phyloP scores from a whole-genome alignment of 2,797 vertebrate genomes.

The Sebastes itinus region DNA sequence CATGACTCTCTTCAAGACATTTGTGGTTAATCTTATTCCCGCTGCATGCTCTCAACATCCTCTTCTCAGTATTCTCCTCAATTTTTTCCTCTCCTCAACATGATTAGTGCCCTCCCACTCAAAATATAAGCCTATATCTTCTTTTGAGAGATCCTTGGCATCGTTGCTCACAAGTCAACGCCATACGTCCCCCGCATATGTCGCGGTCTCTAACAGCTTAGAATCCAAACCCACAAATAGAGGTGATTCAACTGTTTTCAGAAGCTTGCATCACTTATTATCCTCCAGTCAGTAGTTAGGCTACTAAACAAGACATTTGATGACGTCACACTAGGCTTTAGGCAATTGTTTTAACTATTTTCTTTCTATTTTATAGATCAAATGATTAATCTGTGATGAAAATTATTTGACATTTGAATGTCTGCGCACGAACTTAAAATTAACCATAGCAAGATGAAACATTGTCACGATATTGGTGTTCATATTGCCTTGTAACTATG shows the following conservation, averaged over 20 bases:
- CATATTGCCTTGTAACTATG: background rate
- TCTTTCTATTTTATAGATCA: background rate
- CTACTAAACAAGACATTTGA: background rate
- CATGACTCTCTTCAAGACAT: background rate
- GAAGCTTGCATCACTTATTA: background rate
- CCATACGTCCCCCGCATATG: background rate
- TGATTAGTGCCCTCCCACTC: background rate
- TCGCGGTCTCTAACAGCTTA: background rate
- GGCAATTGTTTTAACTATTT: background rate
- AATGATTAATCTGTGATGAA: background rate
- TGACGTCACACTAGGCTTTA: background rate
- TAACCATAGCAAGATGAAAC: background rate
- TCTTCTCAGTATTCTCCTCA: background rate
- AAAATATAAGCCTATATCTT: background rate
- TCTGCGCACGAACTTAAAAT: background rate
- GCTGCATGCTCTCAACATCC: background rate
- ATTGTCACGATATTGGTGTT: background rate
- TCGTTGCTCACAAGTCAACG: background rate
- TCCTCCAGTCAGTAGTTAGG: background rate
- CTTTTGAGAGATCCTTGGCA: background rate
- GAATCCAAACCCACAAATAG: background rate
- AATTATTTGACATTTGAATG: background rate
- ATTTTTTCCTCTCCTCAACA: background rate
- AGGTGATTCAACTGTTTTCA: slow-evolving; percentile 4
- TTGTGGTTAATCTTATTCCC: background rate